Conservation (phyloP, 2,113 vertebrate species). For the Tichodroma muraria region DNA sequence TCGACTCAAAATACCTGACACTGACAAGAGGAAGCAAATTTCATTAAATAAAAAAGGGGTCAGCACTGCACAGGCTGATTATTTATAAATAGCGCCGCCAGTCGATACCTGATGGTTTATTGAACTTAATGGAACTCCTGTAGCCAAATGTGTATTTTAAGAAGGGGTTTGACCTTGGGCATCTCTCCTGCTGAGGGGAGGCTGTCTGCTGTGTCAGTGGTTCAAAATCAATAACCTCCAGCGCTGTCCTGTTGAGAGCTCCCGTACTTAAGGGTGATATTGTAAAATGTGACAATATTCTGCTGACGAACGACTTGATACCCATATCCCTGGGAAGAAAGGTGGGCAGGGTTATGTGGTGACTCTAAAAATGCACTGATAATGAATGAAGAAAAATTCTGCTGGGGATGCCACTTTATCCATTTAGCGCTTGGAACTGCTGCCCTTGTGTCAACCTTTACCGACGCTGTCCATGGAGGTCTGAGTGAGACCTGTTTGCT, state of each 20-base stretch:
- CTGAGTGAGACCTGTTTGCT: not conserved
- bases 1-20: not conserved
- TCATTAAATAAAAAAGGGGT: constrained; percentile 16
- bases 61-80: constrained; percentile 10
- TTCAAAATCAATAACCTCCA: constrained; percentile 47
- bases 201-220: constrained; percentile 39
- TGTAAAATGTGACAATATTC: constrained; percentile 51
- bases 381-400: not conserved
- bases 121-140: constrained; percentile 25
- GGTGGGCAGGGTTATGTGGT: not conserved
- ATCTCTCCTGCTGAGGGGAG: constrained; percentile 3
- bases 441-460: not conserved
- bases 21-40: constrained; percentile 27
- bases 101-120: constrained; percentile 38
- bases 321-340: not conserved
- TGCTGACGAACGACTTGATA: not conserved
- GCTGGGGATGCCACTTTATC: not conserved
- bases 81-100: constrained; percentile 37
- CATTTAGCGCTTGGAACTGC: not conserved
- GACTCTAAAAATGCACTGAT: not conserved
- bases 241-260: not conserved
- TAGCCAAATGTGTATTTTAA: constrained; percentile 53
- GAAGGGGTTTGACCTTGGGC: constrained; percentile 40
- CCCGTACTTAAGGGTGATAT: constrained; percentile 2
- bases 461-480: accelerated